A percentile compares a stretch with the other conserved stretches of the same genome.
Conservation (phyloP, 2,888 invertebrate species). For the Parnassius apollo region DNA sequence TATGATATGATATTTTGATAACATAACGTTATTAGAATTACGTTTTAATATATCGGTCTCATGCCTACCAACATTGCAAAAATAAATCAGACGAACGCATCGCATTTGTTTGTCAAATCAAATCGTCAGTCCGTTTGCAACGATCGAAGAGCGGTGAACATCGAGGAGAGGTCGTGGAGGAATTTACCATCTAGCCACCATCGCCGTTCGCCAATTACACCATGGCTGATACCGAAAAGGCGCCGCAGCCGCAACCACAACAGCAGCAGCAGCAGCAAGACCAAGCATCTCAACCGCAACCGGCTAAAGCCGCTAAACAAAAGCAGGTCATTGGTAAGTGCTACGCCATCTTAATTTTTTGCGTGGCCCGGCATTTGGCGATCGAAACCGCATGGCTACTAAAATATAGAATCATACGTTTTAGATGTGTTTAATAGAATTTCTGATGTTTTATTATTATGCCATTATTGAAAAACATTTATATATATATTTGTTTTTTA, state of each 20-base stretch:
- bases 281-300: conserved; percentile 81
- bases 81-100: conserved; percentile 18
- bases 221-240: conserved; percentile 98
- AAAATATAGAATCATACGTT: conserved; percentile 27
- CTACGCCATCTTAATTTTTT: conserved; percentile 74
- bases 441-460: background rate
- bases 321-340: conserved; percentile 94
- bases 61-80: too few species aligned
- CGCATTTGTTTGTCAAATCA: conserved; percentile 22
- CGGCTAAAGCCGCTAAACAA: conserved; percentile 81
- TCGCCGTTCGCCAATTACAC: conserved; percentile 89
- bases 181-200: conserved; percentile 86
- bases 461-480: background rate
- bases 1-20: too few species aligned
- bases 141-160: conserved; percentile 85
- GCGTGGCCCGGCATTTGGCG: conserved; percentile 61
- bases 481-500: background rate
- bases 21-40: too few species aligned
- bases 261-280: conserved; percentile 86
- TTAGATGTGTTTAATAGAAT: conserved; percentile 2
- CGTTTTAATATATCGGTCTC: too few species aligned
- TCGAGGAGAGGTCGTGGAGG: conserved; percentile 89
- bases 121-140: conserved; percentile 50
- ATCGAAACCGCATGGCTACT: conserved; percentile 47
- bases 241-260: conserved; percentile 85